Evolutionary conservation across 2,797 vertebrate species (phyloP), one percentile per base, ranked within the genome.

Genomic region (Rhodeus uyekii): DNA sequence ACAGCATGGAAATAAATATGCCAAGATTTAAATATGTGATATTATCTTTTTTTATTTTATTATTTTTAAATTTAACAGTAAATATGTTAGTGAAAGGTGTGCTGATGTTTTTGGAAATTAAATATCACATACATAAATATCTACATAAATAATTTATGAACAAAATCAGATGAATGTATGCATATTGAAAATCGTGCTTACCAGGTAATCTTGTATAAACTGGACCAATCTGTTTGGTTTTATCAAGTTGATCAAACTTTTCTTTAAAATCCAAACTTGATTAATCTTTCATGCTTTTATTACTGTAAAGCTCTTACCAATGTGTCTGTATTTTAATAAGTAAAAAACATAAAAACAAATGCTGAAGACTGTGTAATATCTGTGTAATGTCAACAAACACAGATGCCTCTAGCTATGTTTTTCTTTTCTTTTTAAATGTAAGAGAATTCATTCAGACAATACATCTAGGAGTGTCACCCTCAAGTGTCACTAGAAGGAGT

Each of bases 401-500:
- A 71, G 24, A 80, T 27, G 39, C 22, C 78, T 61, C 29, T 48
- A 24, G 39, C 12, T 27, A 36, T 1, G 0, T 44, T 61, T 60
- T 79, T 36, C 2, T 5, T 46, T 18, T 18, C 16, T 46, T 46
- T 46, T 16, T n/a, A 38, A 63, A n/a, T 22, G 44, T 44, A 71
- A 67, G 24, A 29, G 39, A 68, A 76, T 7, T 3, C 27, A 53
- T 72, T 36, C 14, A 81, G 18, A 79, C 63, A 76, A 22, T 18
- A 46, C 34, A 19, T 27, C 13, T 55, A 53, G 29, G 24, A 27
- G 32, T 68, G 22, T 65, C 32, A 81, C 22, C 63, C 39, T 50
- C 7, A 63, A 82, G 83, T 81, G 39, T 73, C 46, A 79, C 75
- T 55, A 53, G 44, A 50, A 73, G 39, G 27, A n/a, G 24, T 34